These are phyloP conservation scores for Sthenelais limicola DNA, from an alignment of 2,888 invertebrate genomes.

Conservation along the genomic window DNA sequence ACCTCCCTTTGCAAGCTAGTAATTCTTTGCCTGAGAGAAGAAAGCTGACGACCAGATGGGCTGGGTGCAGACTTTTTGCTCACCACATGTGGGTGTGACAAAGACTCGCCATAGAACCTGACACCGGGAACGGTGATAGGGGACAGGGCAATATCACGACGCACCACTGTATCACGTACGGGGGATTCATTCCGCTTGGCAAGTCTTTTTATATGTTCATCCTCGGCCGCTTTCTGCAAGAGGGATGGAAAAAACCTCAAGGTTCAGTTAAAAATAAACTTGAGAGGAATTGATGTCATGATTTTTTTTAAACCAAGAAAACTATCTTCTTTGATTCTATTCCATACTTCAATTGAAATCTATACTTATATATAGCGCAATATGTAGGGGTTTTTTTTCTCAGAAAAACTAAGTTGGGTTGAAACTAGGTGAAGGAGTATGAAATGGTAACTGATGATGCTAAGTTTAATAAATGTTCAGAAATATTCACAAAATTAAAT, in stretches of 20 bases:
- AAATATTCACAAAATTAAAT: too few relatives aligned
- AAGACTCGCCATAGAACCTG: background rate
- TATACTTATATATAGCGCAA: too few relatives aligned
- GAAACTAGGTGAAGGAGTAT: too few relatives aligned
- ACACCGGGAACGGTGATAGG: slow-evolving; percentile 27
- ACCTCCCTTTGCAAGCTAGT: slow-evolving; percentile 65
- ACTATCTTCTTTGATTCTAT: too few relatives aligned
- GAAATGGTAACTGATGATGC: too few relatives aligned
- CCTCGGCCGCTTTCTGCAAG: slow-evolving; percentile 36
- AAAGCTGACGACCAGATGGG: slow-evolving; percentile 36
- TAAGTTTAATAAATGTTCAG: too few relatives aligned
- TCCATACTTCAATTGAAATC: too few relatives aligned
- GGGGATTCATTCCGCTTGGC: slow-evolving; percentile 40
- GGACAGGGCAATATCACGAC: slow-evolving; percentile 36
- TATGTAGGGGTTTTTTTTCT: too few relatives aligned
- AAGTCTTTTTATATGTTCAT: slow-evolving; percentile 40
- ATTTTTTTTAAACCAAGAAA: too few relatives aligned
- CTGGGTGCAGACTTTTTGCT: slow-evolving; percentile 37
- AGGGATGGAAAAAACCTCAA: background rate
- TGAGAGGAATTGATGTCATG: background rate
- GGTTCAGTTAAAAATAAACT: too few relatives aligned
- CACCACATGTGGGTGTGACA: slow-evolving; percentile 27
- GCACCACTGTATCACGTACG: background rate
- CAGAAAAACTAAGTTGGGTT: too few relatives aligned
- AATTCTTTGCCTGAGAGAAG: slow-evolving; percentile 60